Evolutionary conservation across 2,113 vertebrate species (phyloP).

Genomic region (Blennius ocellaris): DNA sequence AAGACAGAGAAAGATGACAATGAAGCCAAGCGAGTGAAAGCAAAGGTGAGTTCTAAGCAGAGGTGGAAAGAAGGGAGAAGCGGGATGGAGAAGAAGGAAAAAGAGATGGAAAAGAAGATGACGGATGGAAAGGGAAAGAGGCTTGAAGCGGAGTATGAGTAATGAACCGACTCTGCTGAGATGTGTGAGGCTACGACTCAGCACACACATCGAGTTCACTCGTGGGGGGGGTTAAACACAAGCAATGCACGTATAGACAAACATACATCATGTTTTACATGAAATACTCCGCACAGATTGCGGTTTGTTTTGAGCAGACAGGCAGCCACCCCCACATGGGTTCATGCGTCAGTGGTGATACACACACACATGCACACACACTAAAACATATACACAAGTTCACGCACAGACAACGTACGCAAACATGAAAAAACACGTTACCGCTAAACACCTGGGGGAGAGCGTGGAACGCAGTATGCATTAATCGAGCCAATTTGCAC

Average conservation of each 20-base stretch:
- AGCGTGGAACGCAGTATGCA: conserved; percentile 11
- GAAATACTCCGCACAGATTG: conserved; percentile 11
- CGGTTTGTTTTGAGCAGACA: conserved; percentile 19
- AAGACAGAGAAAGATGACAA: neutral
- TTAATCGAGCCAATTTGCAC: conserved; percentile 16
- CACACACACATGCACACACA: conserved; percentile 20
- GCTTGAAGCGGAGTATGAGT: conserved; percentile 24
- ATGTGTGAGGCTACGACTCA: conserved; percentile 28
- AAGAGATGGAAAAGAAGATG: neutral
- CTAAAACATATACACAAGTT: neutral
- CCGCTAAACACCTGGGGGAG: conserved; percentile 12
- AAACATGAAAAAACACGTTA: conserved; percentile 15
- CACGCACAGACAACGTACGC: conserved; percentile 24
- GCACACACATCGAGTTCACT: conserved; percentile 42
- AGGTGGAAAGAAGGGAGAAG: neutral
- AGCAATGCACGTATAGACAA: neutral
- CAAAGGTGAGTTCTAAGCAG: neutral
- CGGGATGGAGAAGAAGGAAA: neutral
- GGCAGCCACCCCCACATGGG: neutral
- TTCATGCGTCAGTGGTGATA: conserved; percentile 12
- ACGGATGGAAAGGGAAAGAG: conserved; percentile 19
- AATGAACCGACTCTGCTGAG: conserved; percentile 29
- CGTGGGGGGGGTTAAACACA: neutral
- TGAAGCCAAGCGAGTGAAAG: neutral
- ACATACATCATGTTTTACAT: conserved; percentile 17